A percentile compares a stretch with the other conserved stretches of the same genome.
phyloP scores from a whole-genome alignment of 2,888 invertebrate species.

The Stratiomys singularior region DNA sequence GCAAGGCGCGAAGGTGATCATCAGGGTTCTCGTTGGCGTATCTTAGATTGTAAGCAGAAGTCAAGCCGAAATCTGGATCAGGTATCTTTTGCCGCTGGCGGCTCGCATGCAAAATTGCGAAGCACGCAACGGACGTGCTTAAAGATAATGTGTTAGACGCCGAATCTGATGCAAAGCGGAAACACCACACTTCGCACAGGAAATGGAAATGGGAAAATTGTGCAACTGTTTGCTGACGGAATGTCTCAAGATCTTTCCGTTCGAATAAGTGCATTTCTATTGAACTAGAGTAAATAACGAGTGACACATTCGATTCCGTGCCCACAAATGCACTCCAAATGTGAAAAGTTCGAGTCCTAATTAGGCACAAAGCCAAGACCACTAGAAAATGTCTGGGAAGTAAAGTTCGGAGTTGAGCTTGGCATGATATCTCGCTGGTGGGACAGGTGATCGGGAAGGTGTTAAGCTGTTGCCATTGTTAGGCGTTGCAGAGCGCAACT shows the following conservation, averaged over 20 bases:
- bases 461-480: conserved; percentile 22
- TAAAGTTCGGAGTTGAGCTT: conserved; percentile 18
- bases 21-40: background rate
- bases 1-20: conserved; percentile 4
- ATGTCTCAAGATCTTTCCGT: conserved; percentile 24
- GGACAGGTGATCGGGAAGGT: conserved; percentile 18
- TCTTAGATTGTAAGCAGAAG: too few species aligned
- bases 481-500: background rate
- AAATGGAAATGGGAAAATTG: conserved; percentile 38
- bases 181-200: conserved; percentile 8
- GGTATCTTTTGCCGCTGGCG: too few species aligned
- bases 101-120: too few species aligned
- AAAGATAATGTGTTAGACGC: too few species aligned
- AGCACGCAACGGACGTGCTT: too few species aligned
- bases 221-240: conserved; percentile 6
- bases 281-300: conserved; percentile 17
- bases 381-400: background rate
- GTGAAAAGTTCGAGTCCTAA: background rate
- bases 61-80: too few species aligned
- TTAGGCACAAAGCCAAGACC: conserved; percentile 4
- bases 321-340: conserved; percentile 3
- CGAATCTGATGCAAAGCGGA: background rate
- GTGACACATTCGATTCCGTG: conserved; percentile 21
- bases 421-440: background rate
- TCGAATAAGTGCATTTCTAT: conserved; percentile 8